Conservation (phyloP, 2,888 invertebrate species). For the Ptychoptera contaminata region DNA sequence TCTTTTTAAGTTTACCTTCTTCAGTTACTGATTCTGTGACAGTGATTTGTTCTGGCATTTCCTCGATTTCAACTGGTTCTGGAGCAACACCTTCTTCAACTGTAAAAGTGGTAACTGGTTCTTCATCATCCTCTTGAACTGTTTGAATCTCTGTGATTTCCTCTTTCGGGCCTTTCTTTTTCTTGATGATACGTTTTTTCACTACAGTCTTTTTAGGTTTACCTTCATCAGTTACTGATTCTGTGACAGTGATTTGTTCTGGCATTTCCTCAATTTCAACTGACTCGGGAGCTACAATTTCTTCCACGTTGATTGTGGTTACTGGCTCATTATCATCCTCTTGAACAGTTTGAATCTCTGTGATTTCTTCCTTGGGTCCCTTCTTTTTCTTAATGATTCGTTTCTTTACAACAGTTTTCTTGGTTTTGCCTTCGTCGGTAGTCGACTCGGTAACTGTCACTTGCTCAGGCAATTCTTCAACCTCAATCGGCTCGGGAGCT, state of each 20-base stretch:
- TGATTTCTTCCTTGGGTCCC: constrained; percentile 23
- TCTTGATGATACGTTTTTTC: constrained; percentile 30
- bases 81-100: constrained; percentile 16
- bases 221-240: constrained; percentile 18
- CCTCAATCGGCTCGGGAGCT: constrained; percentile 13
- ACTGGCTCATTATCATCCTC: constrained; percentile 20
- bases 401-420: constrained; percentile 19
- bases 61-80: constrained; percentile 18
- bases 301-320: constrained; percentile 20
- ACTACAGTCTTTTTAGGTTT: constrained; percentile 21
- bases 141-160: constrained; percentile 34
- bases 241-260: constrained; percentile 22
- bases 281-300: constrained; percentile 10
- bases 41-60: background rate
- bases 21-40: no score
- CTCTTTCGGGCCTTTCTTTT: constrained; percentile 26
- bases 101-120: constrained; percentile 22
- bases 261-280: constrained; percentile 20
- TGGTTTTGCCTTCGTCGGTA: constrained; percentile 17
- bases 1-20: constrained; percentile 4
- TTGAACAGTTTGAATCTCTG: constrained; percentile 18
- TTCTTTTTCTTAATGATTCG: constrained; percentile 23
- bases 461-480: constrained; percentile 20
- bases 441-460: constrained; percentile 23
- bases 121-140: constrained; percentile 28